Conservation (phyloP, 1,140 invertebrate species). For the Drosophila littoralis region DNA sequence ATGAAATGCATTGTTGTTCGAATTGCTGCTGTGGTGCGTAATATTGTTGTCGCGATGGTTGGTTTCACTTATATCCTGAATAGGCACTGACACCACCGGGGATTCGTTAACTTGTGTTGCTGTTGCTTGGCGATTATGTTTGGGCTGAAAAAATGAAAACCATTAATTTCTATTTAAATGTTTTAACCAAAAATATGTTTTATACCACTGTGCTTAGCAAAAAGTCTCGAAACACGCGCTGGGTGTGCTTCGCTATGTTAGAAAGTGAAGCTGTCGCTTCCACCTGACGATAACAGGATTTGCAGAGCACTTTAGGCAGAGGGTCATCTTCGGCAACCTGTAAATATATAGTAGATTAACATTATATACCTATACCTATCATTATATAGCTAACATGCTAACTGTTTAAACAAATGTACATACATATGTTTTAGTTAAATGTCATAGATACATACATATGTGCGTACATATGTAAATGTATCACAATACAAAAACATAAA, state of each 20-base stretch:
- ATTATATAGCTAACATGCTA: no score
- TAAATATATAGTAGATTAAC: constrained; percentile 3
- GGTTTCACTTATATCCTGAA: constrained; percentile 7
- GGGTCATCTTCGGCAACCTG: constrained; percentile 73
- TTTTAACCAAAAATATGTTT: not conserved
- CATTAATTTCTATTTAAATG: not conserved
- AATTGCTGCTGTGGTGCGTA: constrained; percentile 6
- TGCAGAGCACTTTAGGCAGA: constrained; percentile 76
- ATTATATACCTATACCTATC: not conserved
- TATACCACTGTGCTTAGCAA: constrained; percentile 72
- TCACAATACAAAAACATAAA: not conserved
- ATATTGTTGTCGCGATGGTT: not conserved
- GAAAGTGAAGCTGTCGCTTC: constrained; percentile 78
- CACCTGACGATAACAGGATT: constrained; percentile 78
- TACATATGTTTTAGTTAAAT: no score
- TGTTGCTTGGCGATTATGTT: constrained; percentile 51
- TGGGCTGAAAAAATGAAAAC: constrained; percentile 42
- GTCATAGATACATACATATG: no score
- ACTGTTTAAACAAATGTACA: no score
- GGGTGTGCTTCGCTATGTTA: constrained; percentile 78
- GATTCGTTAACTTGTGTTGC: constrained; percentile 22
- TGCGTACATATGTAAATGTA: no score
- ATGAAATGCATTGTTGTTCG: constrained; percentile 51
- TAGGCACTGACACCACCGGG: not conserved
- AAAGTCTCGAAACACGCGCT: constrained; percentile 73